Conservation (phyloP, 2,113 vertebrate species). For the Psittacula cyanocephala region DNA sequence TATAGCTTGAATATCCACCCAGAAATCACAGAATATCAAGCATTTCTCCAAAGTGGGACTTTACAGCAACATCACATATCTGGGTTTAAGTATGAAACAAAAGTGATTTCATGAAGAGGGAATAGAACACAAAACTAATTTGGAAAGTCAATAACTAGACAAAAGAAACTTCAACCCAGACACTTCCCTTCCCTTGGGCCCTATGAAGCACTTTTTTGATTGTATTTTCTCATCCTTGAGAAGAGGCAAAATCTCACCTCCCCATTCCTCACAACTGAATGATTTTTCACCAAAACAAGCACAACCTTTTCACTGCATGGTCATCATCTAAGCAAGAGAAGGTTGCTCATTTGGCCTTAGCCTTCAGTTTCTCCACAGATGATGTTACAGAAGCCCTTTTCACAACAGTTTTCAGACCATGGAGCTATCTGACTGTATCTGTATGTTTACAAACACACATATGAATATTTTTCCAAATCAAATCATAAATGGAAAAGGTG, state of each 20-base stretch:
- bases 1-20: neutral
- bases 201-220: neutral
- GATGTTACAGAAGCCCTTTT: neutral
- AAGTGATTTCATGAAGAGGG: neutral
- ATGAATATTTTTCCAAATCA: neutral
- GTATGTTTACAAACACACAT: neutral
- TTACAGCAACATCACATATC: neutral
- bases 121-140: neutral
- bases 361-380: neutral
- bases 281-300: neutral
- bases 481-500: neutral
- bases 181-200: fast-evolving
- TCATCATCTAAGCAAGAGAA: neutral
- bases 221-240: neutral
- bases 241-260: neutral
- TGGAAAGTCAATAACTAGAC: neutral
- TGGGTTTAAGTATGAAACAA: neutral
- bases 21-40: neutral
- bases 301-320: neutral
- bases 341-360: neutral
- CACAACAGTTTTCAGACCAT: neutral
- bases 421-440: neutral
- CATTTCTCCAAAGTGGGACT: neutral
- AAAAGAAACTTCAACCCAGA: neutral
- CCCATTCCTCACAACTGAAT: neutral